A percentile compares a stretch with the other conserved stretches of the same genome.
These are phyloP conservation scores for Drosophila tripunctata DNA, from an alignment of 2,888 invertebrate species.

Conservation along the genomic window DNA sequence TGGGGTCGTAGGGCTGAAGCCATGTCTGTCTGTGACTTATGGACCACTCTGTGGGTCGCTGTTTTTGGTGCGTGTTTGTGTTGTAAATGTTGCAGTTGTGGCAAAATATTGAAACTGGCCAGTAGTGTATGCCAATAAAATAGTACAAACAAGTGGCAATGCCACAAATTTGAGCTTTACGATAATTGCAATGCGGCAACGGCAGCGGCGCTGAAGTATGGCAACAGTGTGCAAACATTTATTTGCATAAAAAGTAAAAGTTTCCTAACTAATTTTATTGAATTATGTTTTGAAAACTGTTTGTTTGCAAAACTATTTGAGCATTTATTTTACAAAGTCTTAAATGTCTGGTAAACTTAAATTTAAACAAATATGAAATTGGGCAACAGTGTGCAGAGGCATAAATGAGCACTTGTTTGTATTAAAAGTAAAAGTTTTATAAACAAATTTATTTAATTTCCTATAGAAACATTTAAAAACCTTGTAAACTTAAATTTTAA, in stretches of 20 bases:
- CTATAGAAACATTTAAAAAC: too few species aligned
- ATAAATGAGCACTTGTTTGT: too few species aligned
- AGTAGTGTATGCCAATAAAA: constrained; percentile 35
- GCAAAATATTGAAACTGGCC: constrained; percentile 46
- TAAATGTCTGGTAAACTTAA: too few species aligned
- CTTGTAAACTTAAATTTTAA: too few species aligned
- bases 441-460: too few species aligned
- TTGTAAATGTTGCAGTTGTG: constrained; percentile 42
- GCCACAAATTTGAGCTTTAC: constrained; percentile 16
- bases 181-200: constrained; percentile 10
- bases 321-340: too few species aligned
- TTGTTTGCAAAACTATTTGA: too few species aligned
- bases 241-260: neutral
- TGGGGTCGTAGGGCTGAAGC: too few species aligned
- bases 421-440: too few species aligned
- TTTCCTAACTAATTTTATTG: neutral
- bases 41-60: constrained; percentile 35
- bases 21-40: constrained; percentile 50
- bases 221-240: constrained; percentile 1
- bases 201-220: constrained; percentile 2
- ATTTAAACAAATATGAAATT: too few species aligned
- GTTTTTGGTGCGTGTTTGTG: constrained; percentile 34
- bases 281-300: neutral
- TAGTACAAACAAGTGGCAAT: constrained; percentile 24
- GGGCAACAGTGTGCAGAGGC: too few species aligned